Percentiles rank a stretch among this genome's conserved stretches.
These are phyloP conservation scores for Geotrypetes seraphini DNA, from an alignment of 2,797 vertebrate species.

Conservation along the genomic window DNA sequence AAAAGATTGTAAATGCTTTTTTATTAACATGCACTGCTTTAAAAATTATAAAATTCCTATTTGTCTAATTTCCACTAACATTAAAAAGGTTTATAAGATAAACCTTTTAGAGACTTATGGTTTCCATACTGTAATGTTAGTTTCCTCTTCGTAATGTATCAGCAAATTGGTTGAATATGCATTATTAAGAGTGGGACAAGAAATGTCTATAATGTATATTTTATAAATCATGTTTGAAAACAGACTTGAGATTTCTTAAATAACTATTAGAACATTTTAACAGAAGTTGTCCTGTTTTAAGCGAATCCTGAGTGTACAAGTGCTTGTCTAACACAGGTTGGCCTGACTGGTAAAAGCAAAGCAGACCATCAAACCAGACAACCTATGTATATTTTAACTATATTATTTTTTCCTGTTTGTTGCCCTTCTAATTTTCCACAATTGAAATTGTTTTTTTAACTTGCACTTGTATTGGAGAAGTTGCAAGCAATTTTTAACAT, in stretches of 20 bases:
- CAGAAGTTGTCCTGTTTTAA: slow-evolving; percentile 58
- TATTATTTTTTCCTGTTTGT: slow-evolving; percentile 44
- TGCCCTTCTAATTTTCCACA: slow-evolving; percentile 36
- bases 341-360: no score
- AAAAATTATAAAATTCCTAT: slow-evolving; percentile 28
- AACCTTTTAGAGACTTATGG: no score
- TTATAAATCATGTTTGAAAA: slow-evolving; percentile 37
- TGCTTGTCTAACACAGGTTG: neutral
- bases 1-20: slow-evolving; percentile 56
- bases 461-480: slow-evolving; percentile 43
- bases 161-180: slow-evolving; percentile 33
- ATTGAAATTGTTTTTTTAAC: slow-evolving; percentile 45
- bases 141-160: no score
- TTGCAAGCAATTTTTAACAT: slow-evolving; percentile 33
- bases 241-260: slow-evolving; percentile 62
- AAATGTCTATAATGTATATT: slow-evolving; percentile 72
- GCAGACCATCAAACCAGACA: slow-evolving; percentile 43
- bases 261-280: slow-evolving; percentile 63
- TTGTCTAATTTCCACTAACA: slow-evolving; percentile 34
- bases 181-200: slow-evolving; percentile 45
- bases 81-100: slow-evolving; percentile 19
- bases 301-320: slow-evolving; percentile 67
- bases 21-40: slow-evolving; percentile 46
- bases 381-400: slow-evolving; percentile 58
- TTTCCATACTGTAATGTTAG: no score